Base-by-base conservation (phyloP, 2,888 invertebrate genomes). In the Eurytoma californica region DNA sequence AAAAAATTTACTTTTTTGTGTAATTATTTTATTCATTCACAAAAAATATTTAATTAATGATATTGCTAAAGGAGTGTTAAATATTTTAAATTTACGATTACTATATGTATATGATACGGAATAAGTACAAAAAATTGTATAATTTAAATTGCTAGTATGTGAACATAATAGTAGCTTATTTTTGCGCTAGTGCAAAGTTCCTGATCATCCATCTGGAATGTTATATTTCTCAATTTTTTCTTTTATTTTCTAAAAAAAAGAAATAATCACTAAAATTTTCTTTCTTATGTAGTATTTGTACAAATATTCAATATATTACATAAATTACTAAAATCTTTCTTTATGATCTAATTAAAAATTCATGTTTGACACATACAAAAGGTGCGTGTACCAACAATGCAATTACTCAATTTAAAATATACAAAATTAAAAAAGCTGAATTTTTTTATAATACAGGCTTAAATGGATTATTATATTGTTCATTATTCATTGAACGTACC, bases 231-330 rank as follows among this genome's bases (percentile, higher is more conserved):
- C 24, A 0, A 73, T 51, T 53, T 20, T 76, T 55, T 77, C 30
- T 47, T 30, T 3, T 4, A 68, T 51, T n/a, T 63, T n/a, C 20
- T 58, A 76, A 39, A 77, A 70, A 74, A 70, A 61, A 53, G 24
- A 24, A 24, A 2, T 2, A 24, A 24, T 58, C 51, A 77, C 51
- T 70, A 12, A 69, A 69, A 61, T 73, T 16, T 72, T 69, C 16
- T 61, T 70, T 70, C 73, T 30, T 14, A 51, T 72, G 58, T 72
- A n/a, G 20, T 77, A 57, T 76, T 81, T 81, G 75, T 81, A 81
- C 78, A 81, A 68, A 63, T 28, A 65, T 70, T 74, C 70, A 57
- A 74, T 74, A 80, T 75, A 53, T 75, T 78, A 72, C 75, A 78
- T 39, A 55, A 58, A 72, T 18, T 68, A 68, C 51, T 67, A 76